Evolutionary conservation across 1,140 invertebrate genomes (phyloP).

Genomic region (Ruditapes philippinarum): DNA sequence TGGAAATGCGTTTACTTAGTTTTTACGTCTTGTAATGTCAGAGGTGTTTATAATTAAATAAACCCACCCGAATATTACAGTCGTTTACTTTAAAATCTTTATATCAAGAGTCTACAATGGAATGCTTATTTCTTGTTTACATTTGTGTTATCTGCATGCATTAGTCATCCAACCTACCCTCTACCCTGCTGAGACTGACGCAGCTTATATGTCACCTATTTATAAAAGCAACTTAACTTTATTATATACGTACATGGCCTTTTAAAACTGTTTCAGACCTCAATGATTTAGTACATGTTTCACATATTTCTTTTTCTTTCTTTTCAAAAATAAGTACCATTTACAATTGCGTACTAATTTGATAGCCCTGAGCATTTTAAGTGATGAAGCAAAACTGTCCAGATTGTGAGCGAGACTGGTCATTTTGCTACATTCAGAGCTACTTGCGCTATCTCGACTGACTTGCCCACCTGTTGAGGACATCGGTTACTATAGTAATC

Average conservation of each 20-base stretch:
- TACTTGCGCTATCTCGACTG: not conserved
- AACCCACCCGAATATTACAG: not conserved
- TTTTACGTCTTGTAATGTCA: no score
- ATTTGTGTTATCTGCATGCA: not conserved
- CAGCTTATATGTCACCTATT: no score
- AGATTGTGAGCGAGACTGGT: not conserved
- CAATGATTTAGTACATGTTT: no score
- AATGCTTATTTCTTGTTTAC: not conserved
- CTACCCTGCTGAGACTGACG: no score
- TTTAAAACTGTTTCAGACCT: no score
- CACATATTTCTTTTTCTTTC: no score
- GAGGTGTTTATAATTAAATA: not conserved
- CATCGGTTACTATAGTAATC: conserved; percentile 3
- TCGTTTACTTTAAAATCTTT: not conserved
- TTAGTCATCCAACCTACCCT: no score
- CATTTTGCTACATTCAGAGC: not conserved
- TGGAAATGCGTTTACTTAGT: no score
- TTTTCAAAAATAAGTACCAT: no score
- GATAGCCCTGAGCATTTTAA: not conserved
- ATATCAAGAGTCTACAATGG: not conserved
- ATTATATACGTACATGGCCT: no score
- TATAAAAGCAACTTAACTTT: no score
- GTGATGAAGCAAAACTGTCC: conserved; percentile 4
- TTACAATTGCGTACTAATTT: no score
- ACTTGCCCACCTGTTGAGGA: not conserved